Evolutionary conservation across 2,888 invertebrate species (phyloP).

Genomic region (Nyleta sp.): DNA sequence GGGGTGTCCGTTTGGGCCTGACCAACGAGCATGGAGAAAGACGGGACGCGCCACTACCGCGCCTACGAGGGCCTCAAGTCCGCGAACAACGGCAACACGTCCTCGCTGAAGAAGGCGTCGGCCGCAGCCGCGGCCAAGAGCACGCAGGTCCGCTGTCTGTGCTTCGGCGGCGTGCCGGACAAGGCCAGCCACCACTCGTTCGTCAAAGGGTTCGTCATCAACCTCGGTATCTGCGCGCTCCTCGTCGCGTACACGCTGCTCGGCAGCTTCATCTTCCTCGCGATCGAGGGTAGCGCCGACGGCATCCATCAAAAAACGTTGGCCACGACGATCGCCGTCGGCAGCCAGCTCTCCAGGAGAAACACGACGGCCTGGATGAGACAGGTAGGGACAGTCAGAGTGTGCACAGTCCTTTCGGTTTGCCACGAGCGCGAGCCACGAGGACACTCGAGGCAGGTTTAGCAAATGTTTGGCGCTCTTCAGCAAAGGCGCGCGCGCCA

Average conservation of each 20-base stretch:
- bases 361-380: constrained; percentile 79
- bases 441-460: constrained; percentile 27
- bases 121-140: constrained; percentile 68
- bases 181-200: constrained; percentile 83
- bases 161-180: constrained; percentile 80
- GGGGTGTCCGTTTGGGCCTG: neutral
- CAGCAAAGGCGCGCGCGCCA: constrained; percentile 22
- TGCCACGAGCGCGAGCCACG: neutral
- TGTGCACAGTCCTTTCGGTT: no score
- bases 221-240: constrained; percentile 91
- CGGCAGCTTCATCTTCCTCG: constrained; percentile 92
- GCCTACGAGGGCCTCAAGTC: constrained; percentile 81
- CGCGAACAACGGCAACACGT: constrained; percentile 81
- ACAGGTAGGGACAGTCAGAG: constrained; percentile 69
- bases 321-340: constrained; percentile 83
- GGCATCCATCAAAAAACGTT: constrained; percentile 84
- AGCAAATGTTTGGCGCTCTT: constrained; percentile 39
- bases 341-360: constrained; percentile 72
- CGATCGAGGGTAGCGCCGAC: constrained; percentile 89
- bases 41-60: constrained; percentile 77
- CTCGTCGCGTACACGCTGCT: constrained; percentile 91
- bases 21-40: constrained; percentile 77
- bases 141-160: constrained; percentile 68
- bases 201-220: constrained; percentile 90
- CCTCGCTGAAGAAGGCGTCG: constrained; percentile 73